These are phyloP conservation scores for Coelopa pilipes DNA, from an alignment of 2,888 invertebrate species.

Conservation along the genomic window DNA sequence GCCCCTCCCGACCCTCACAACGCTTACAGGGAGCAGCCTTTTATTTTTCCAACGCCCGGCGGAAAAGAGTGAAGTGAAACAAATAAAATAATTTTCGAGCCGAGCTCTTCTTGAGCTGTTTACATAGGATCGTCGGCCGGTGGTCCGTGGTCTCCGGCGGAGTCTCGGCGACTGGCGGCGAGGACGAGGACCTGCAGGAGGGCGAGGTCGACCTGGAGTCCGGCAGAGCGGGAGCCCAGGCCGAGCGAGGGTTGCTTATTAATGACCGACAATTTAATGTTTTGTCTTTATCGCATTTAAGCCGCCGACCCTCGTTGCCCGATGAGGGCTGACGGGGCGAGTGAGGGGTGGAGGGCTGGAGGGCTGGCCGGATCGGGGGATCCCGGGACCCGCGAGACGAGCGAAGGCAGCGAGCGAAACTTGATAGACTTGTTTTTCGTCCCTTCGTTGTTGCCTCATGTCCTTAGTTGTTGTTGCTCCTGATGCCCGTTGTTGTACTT, in stretches of 20 bases:
- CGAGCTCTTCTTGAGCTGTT: constrained; percentile 21
- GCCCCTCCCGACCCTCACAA: no score
- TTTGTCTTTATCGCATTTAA: constrained; percentile 35
- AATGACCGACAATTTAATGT: constrained; percentile 35
- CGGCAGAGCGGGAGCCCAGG: constrained; percentile 9
- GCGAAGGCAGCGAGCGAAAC: background rate
- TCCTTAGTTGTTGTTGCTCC: no score
- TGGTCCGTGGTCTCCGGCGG: background rate
- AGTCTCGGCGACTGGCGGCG: background rate
- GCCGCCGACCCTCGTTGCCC: constrained; percentile 17
- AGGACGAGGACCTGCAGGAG: no score
- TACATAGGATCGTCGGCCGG: constrained; percentile 28
- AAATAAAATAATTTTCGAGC: background rate
- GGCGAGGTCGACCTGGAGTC: no score
- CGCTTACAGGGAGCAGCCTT: no score
- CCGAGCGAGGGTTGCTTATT: constrained; percentile 37
- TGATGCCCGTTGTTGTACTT: no score
- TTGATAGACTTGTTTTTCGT: constrained; percentile 35
- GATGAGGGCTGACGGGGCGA: background rate
- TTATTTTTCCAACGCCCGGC: background rate
- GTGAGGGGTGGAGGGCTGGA: background rate
- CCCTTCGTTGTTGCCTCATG: no score
- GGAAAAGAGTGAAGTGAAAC: background rate
- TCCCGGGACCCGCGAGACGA: background rate
- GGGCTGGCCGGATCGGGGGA: background rate